Evolutionary conservation across 2,888 invertebrate genomes (phyloP).

Genomic region (Plagiodera versicolora): DNA sequence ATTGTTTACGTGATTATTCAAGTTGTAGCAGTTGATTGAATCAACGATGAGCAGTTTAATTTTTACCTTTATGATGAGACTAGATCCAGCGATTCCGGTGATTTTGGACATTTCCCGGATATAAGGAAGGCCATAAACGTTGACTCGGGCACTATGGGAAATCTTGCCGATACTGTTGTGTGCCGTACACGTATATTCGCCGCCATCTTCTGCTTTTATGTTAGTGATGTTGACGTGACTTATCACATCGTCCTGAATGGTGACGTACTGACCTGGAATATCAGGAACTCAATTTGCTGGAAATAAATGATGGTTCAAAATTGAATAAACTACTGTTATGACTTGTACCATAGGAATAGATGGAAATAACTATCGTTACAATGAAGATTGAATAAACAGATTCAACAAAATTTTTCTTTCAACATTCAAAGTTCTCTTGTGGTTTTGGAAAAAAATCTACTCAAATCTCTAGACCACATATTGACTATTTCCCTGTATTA

Average conservation of each 20-base stretch:
- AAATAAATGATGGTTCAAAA: neutral
- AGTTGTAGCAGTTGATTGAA: neutral
- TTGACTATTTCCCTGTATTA: no score
- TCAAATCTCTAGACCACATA: no score
- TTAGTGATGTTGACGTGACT: conserved; percentile 89
- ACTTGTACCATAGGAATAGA: no score
- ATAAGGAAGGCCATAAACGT: conserved; percentile 84
- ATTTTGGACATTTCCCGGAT: conserved; percentile 88
- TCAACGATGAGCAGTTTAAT: no score
- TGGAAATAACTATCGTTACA: no score
- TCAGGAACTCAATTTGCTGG: neutral
- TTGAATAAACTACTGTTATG: neutral
- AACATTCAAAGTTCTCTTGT: no score
- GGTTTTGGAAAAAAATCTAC: no score
- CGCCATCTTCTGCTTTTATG: conserved; percentile 86
- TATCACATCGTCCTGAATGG: conserved; percentile 89
- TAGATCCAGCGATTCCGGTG: conserved; percentile 82
- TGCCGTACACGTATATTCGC: conserved; percentile 85
- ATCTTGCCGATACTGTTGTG: conserved; percentile 81
- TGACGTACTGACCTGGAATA: conserved; percentile 74
- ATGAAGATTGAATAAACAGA: no score
- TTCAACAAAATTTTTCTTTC: no score
- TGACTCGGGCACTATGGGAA: conserved; percentile 81
- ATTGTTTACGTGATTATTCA: no score
- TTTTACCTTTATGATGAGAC: conserved; percentile 70